These are phyloP conservation scores for Parotocinclus haroldoi DNA, from an alignment of 2,797 vertebrate genomes.

Conservation along the genomic window DNA sequence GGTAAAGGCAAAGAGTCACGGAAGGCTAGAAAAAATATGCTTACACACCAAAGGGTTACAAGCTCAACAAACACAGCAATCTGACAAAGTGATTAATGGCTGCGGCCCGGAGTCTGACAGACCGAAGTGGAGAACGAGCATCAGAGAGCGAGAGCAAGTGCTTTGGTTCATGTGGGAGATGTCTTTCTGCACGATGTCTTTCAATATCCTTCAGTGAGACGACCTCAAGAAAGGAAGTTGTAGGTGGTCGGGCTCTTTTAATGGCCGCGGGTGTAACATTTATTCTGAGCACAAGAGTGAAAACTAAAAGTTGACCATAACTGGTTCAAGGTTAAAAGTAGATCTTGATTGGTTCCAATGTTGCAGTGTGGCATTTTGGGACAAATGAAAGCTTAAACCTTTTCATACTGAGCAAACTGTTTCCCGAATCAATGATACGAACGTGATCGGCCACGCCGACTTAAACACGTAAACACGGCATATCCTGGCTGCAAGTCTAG, in stretches of 20 bases:
- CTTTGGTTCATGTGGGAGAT: constrained; percentile 62
- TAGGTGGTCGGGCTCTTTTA: not conserved
- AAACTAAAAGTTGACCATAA: too few species aligned
- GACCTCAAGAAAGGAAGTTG: not conserved
- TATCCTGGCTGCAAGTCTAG: not conserved
- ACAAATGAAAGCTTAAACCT: too few species aligned
- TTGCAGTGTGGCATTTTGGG: too few species aligned
- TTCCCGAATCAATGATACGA: too few species aligned
- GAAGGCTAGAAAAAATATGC: constrained; percentile 51
- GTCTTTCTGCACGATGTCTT: constrained; percentile 45
- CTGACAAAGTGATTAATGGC: constrained; percentile 67
- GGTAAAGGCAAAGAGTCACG: constrained; percentile 34
- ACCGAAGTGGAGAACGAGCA: constrained; percentile 45
- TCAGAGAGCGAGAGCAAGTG: constrained; percentile 45
- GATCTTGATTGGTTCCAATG: too few species aligned
- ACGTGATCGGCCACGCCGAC: too few species aligned
- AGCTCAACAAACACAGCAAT: constrained; percentile 49
- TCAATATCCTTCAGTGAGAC: not conserved
- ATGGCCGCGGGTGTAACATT: not conserved
- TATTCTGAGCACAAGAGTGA: too few species aligned
- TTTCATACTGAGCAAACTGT: too few species aligned
- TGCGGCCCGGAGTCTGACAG: constrained; percentile 36
- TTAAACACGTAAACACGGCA: not conserved
- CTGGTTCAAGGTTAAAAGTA: too few species aligned
- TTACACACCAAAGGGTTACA: constrained; percentile 53